A percentile compares a stretch with the other conserved stretches of the same genome.
These are phyloP conservation scores for Brachionus koreanus DNA, from an alignment of 1,140 invertebrate genomes.

Conservation along the genomic window DNA sequence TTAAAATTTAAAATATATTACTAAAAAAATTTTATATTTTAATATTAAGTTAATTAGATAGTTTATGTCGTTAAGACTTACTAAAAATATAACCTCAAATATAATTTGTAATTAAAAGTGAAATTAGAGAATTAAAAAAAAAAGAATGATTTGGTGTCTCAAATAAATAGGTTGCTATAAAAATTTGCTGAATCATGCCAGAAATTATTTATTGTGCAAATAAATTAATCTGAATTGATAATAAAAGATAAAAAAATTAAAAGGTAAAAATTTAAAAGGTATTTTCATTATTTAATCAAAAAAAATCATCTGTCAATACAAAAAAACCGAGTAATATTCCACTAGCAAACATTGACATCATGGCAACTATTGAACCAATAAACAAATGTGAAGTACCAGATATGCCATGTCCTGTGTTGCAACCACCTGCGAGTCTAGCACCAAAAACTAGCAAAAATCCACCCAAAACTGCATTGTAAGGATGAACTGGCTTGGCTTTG, in stretches of 20 bases:
- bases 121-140: background rate
- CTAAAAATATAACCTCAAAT: too few species aligned
- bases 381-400: slow-evolving; percentile 19
- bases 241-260: background rate
- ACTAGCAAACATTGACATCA: background rate
- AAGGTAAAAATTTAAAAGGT: too few species aligned
- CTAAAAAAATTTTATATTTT: too few species aligned
- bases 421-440: slow-evolving; percentile 25
- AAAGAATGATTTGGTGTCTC: too few species aligned
- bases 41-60: too few species aligned
- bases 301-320: background rate
- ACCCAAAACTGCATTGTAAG: slow-evolving; percentile 13
- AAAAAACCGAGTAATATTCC: background rate
- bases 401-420: slow-evolving; percentile 30
- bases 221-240: background rate
- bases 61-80: too few species aligned
- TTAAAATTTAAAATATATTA: too few species aligned
- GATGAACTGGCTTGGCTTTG: background rate
- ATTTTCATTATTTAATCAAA: too few species aligned
- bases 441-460: slow-evolving; percentile 40
- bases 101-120: too few species aligned
- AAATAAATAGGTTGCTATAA: background rate
- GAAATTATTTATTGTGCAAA: background rate
- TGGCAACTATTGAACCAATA: slow-evolving; percentile 6
- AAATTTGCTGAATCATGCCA: background rate